phyloP scores from a whole-genome alignment of 2,888 invertebrate genomes.

The Lamellibrachia satsuma region DNA sequence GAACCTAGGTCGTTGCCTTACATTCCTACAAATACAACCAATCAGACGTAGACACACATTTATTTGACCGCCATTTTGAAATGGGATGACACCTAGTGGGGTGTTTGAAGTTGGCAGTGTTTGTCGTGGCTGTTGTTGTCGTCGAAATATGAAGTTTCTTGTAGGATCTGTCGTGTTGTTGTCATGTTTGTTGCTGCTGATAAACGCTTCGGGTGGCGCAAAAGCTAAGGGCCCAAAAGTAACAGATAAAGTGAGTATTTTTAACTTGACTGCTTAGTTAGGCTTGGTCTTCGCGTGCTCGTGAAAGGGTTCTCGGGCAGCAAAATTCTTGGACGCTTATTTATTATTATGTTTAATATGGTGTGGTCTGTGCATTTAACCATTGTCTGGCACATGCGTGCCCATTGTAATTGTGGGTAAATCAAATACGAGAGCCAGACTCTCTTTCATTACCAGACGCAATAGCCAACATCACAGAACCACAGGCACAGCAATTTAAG shows the following conservation, averaged over 20 bases:
- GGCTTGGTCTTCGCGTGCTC: background rate
- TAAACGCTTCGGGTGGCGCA: background rate
- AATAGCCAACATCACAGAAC: too few relatives aligned
- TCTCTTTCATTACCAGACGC: too few relatives aligned
- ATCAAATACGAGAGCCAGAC: too few relatives aligned
- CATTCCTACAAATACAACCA: background rate
- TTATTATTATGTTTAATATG: too few relatives aligned
- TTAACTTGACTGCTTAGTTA: background rate
- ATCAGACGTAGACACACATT: background rate
- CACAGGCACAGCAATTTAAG: too few relatives aligned
- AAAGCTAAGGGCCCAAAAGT: constrained; percentile 43
- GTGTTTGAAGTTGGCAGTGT: background rate
- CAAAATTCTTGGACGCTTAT: too few relatives aligned
- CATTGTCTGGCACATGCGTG: too few relatives aligned
- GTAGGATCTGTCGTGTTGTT: background rate
- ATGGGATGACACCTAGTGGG: constrained; percentile 3
- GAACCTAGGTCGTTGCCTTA: background rate
- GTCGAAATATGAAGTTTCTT: background rate
- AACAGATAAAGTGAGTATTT: constrained; percentile 42
- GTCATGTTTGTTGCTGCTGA: background rate
- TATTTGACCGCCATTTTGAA: constrained; percentile 4
- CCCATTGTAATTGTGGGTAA: too few relatives aligned
- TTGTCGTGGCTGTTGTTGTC: background rate
- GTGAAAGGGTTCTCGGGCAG: too few relatives aligned
- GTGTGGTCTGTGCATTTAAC: too few relatives aligned